Percentiles rank a stretch among this genome's conserved stretches.
Evolutionary conservation across 2,888 invertebrate species (phyloP).

Genomic region (Ichneumoninae sp.): DNA sequence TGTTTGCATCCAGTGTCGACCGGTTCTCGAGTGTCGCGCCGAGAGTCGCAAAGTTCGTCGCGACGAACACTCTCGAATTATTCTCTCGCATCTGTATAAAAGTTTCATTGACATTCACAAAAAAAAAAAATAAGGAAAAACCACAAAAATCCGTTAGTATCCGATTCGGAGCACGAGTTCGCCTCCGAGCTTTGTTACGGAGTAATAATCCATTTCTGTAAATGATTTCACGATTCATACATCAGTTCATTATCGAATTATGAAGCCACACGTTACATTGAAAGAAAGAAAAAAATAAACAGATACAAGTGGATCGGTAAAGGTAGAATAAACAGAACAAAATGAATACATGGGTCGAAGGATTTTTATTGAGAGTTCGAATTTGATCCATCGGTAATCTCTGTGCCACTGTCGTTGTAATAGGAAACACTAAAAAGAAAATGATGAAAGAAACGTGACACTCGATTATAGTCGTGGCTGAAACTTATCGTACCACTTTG

Average conservation of each 20-base stretch:
- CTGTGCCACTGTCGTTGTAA: conserved; percentile 57
- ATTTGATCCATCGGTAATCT: conserved; percentile 47
- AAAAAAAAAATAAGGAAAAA: conserved; percentile 7
- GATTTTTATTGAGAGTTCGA: conserved; percentile 38
- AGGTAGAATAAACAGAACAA: conserved; percentile 27
- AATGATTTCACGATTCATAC: conserved; percentile 66
- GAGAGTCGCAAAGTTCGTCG: conserved; percentile 12
- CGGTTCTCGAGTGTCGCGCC: conserved; percentile 38
- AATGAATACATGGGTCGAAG: conserved; percentile 26
- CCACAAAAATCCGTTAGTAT: conserved; percentile 32
- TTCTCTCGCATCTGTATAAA: conserved; percentile 63
- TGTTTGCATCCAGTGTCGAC: conserved; percentile 36
- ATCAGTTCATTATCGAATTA: conserved; percentile 47
- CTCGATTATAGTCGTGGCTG: conserved; percentile 42
- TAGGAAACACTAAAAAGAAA: conserved; percentile 24
- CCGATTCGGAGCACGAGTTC: conserved; percentile 21
- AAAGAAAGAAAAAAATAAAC: conserved; percentile 2
- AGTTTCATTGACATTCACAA: conserved; percentile 61
- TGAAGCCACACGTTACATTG: conserved; percentile 26
- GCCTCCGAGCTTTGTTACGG: conserved; percentile 40
- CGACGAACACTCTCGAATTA: conserved; percentile 37
- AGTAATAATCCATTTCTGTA: conserved; percentile 59
- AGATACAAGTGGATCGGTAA: conserved; percentile 27
- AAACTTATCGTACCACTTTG: conserved; percentile 19
- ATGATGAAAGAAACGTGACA: conserved; percentile 26